Conservation (phyloP, 2,113 vertebrate species). For the Rhinoderma darwinii region DNA sequence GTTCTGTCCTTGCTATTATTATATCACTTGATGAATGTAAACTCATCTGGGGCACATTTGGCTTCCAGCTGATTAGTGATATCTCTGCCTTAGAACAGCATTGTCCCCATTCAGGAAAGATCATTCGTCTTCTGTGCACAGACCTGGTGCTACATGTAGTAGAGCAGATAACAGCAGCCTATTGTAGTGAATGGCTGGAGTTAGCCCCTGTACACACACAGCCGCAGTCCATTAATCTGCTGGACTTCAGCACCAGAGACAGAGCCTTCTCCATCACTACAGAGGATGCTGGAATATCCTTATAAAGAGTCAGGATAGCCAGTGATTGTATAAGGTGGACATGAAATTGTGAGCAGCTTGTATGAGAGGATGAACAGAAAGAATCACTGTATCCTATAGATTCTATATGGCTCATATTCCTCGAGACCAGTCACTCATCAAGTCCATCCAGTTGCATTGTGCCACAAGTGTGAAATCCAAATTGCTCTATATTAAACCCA, state of each 20-base stretch:
- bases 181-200: neutral
- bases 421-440: neutral
- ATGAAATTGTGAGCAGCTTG: neutral
- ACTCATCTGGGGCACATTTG: neutral
- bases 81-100: neutral
- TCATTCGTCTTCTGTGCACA: neutral
- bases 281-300: neutral
- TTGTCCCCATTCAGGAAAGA: neutral
- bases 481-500: neutral
- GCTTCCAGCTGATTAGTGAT: neutral
- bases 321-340: neutral
- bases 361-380: neutral
- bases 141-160: neutral
- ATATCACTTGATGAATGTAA: neutral
- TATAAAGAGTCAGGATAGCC: neutral
- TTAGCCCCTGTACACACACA: neutral
- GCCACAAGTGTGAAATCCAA: constrained; percentile 2
- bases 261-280: neutral
- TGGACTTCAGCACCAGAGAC: constrained; percentile 37
- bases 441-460: neutral
- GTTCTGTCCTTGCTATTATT: neutral
- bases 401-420: neutral
- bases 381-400: neutral
- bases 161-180: neutral
- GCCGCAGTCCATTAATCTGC: neutral